Conservation (phyloP, 2,113 vertebrate genomes). For the Sterna hirundo region DNA sequence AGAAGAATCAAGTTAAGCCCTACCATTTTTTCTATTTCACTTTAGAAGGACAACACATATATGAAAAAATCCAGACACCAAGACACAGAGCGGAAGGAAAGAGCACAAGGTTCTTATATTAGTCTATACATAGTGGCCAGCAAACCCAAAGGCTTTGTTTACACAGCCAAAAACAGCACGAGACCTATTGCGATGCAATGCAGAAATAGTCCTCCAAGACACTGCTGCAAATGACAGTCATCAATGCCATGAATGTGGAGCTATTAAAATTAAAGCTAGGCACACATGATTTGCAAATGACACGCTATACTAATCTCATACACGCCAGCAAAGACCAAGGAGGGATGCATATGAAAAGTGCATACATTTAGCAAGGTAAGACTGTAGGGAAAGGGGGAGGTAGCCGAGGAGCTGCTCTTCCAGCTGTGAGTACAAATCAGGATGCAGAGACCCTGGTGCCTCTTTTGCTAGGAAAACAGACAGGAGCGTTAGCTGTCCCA, state of each 20-base stretch:
- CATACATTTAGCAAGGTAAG: neutral
- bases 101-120: neutral
- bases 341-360: neutral
- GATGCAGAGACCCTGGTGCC: neutral
- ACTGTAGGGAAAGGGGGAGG: neutral
- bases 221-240: neutral
- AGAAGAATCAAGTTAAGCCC: neutral
- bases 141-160: neutral
- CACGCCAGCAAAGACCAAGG: neutral
- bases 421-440: neutral
- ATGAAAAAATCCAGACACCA: neutral
- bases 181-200: neutral
- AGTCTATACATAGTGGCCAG: neutral
- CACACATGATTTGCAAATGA: neutral
- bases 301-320: neutral
- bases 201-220: neutral
- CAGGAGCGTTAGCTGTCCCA: neutral
- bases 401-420: neutral
- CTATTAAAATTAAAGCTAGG: neutral
- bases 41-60: neutral
- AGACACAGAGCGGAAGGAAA: neutral
- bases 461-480: neutral
- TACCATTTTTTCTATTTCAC: neutral
- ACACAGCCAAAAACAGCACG: neutral
- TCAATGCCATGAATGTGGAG: neutral